Base-by-base conservation (phyloP, 2,888 invertebrate genomes). In the Zygaena filipendulae region DNA sequence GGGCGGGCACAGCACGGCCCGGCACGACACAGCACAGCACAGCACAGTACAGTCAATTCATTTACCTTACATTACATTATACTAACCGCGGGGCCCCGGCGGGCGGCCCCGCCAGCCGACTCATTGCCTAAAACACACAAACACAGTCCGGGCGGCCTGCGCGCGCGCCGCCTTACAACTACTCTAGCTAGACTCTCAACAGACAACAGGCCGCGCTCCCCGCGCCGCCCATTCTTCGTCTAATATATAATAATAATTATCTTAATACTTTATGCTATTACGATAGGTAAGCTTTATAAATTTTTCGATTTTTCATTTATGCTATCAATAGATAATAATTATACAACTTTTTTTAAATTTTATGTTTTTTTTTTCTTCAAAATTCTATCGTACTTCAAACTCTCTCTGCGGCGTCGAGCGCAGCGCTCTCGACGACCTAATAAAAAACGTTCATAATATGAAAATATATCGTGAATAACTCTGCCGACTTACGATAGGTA, bases 391-490 rank as follows among this genome's bases (percentile, higher is more conserved):
- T 79, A 75, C 60, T 58, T 71, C 75, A 4, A 69, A 69, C 61
- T 75, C 75, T 74, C 70, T 75, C 75, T 66, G 66, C 54, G 70
- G 69, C 71, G 66, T 32, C 60, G 72, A 59, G 61, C 63, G 63
- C 60, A 41, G 53, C 39, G 55, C 61, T 58, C 84, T 75, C 82
- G 74, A 72, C 83, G 81, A 77, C 82, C 82, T 72, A 72, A 77
- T 79, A 75, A 82, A 82, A 83, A 82, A 82, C 81, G 81, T 81
- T 77, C 75, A 79, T 77, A 82, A 82, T 84, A 84, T 72, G 84
- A 84, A 84, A 83, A 84, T 84, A 81, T 82, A 81, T 81, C 63
- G 75, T 79, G 75, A 75, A 77, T 77, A 80, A 75, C 80, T 80
- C 79, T 75, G 79, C 77, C 80, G 80, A 74, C 79, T 74, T 69